These are phyloP conservation scores for Lethrus apterus DNA, from an alignment of 1,140 invertebrate species.

Conservation along the genomic window DNA sequence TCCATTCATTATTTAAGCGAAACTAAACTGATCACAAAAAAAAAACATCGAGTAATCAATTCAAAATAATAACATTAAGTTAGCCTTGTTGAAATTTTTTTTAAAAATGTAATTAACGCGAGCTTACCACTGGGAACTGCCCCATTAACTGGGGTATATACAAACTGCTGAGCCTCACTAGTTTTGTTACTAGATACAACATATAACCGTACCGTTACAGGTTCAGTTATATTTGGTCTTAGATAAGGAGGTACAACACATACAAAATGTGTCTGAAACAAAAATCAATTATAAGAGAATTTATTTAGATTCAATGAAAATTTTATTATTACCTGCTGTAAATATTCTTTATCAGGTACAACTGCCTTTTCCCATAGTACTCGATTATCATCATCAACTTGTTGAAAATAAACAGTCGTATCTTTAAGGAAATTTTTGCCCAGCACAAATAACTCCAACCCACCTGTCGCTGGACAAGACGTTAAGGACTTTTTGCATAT, in stretches of 20 bases:
- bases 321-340: slow-evolving; percentile 57
- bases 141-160: slow-evolving; percentile 60
- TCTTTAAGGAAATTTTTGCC: slow-evolving; percentile 97
- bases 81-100: slow-evolving; percentile 28
- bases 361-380: slow-evolving; percentile 70
- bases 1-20: too few species aligned
- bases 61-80: slow-evolving; percentile 35
- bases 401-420: slow-evolving; percentile 79
- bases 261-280: slow-evolving; percentile 82
- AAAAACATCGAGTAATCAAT: not conserved
- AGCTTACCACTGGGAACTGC: slow-evolving; percentile 40
- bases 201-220: slow-evolving; percentile 66
- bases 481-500: slow-evolving; percentile 87
- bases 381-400: slow-evolving; percentile 47
- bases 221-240: slow-evolving; percentile 53
- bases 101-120: slow-evolving; percentile 30
- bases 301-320: not conserved
- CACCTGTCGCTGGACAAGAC: slow-evolving; percentile 71
- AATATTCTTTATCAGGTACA: slow-evolving; percentile 72
- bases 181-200: slow-evolving; percentile 81
- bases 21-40: too few species aligned
- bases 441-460: slow-evolving; percentile 86
- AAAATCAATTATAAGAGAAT: slow-evolving; percentile 15
- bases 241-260: slow-evolving; percentile 81
- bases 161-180: slow-evolving; percentile 80